These are phyloP conservation scores for Tetramorium alpestre DNA, from an alignment of 1,140 invertebrate genomes.

Conservation along the genomic window DNA sequence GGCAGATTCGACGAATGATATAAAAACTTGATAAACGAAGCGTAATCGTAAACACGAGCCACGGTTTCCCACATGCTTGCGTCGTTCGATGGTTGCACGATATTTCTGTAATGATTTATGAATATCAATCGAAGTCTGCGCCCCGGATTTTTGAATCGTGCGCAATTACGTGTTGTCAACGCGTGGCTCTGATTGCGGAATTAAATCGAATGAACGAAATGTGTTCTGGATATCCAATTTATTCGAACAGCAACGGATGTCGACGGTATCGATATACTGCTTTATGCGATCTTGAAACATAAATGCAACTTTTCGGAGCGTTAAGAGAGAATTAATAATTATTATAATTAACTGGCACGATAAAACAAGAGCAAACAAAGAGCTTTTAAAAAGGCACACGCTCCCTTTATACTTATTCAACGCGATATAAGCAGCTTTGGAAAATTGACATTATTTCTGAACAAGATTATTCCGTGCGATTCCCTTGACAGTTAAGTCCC, in stretches of 20 bases:
- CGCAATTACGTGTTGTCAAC: constrained; percentile 38
- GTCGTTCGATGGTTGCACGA: background rate
- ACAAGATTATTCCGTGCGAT: background rate
- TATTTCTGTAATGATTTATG: constrained; percentile 9
- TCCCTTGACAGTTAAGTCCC: background rate
- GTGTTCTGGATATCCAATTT: background rate
- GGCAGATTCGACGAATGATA: constrained; percentile 14
- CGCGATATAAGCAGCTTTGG: background rate
- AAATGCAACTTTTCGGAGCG: background rate
- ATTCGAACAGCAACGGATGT: background rate
- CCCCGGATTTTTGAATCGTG: background rate
- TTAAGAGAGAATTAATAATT: background rate
- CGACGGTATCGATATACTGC: background rate
- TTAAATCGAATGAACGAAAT: constrained; percentile 18
- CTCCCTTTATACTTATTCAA: background rate
- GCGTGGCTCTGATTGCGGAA: constrained; percentile 7
- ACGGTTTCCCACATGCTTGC: background rate
- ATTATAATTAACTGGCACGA: background rate
- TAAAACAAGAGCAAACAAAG: background rate
- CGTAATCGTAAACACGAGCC: constrained; percentile 32
- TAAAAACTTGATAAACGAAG: constrained; percentile 54
- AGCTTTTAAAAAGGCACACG: background rate
- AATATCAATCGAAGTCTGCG: background rate
- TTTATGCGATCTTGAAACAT: background rate
- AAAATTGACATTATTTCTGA: constrained; percentile 12